These are phyloP conservation scores for Alauda arvensis DNA, from an alignment of 2,797 vertebrate genomes.

Conservation along the genomic window DNA sequence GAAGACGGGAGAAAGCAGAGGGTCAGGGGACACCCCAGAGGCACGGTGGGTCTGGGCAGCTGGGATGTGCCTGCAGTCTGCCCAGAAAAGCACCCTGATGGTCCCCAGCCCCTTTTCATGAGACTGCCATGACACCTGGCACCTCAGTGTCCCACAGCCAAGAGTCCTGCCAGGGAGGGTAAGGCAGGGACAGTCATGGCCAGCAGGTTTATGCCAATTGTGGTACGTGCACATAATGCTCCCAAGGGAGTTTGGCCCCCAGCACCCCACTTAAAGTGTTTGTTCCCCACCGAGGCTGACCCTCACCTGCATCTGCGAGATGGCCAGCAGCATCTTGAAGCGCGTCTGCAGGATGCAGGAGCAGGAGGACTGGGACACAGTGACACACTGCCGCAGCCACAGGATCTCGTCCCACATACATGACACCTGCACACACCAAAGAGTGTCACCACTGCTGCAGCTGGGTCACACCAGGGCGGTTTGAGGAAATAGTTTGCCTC, in stretches of 20 bases:
- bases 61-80: background rate
- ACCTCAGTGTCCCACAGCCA: fast-evolving
- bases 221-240: fast-evolving
- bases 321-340: slow-evolving; percentile 87
- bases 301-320: slow-evolving; percentile 83
- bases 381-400: slow-evolving; percentile 87
- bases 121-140: background rate
- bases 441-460: background rate
- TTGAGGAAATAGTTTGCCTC: background rate
- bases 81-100: background rate
- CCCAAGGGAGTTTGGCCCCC: background rate
- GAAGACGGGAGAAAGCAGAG: background rate
- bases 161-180: background rate
- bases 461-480: fast-evolving
- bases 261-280: fast-evolving
- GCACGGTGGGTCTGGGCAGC: background rate
- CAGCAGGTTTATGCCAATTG: background rate
- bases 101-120: background rate
- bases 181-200: background rate
- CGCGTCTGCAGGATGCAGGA: slow-evolving; percentile 88
- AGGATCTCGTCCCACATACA: slow-evolving; percentile 89
- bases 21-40: background rate
- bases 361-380: slow-evolving; percentile 82
- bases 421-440: slow-evolving; percentile 73
- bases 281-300: fast-evolving